Base-by-base conservation (phyloP, 2,888 invertebrate genomes). In the Philonicus albiceps region DNA sequence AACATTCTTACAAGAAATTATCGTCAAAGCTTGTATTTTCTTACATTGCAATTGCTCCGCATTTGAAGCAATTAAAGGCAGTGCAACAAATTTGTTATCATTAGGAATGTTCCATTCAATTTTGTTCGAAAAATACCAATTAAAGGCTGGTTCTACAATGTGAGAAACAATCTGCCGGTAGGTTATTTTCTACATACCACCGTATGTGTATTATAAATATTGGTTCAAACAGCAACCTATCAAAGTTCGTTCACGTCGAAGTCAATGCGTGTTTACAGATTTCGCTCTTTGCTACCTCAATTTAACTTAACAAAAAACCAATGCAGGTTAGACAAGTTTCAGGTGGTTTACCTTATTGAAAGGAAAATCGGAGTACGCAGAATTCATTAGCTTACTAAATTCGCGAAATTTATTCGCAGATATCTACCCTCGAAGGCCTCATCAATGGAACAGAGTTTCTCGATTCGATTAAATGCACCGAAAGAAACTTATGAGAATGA, bases 361-460 rank as follows among this genome's bases (percentile, higher is more conserved):
- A 76, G 76, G 34, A 40, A 76, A 76, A 76, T 76, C 40, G 19
- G 76, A 34, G 76, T 40, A 37, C 40, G 40, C 64, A 64, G 76
- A 76, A 76, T 76, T 76, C 40, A 76, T 76, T 76, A 76, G 40
- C 40, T 76, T 76, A 76, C 40, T 40, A 64, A 76, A 76, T 19
- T 76, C 37, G 40, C 74, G 16, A 75, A 76, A 76, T 76, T 76
- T 76, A 76, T 76, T n/a, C 40, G 37, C 37, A 37, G 76, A 76
- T 76, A 34, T 40, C 34, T 40, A 43, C 34, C 76, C 37, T 64
- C 22, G 40, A 76, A 37, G 19, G 40, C 76, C 40, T 40, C 40
- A 76, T 76, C 76, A 76, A 76, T 76, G 76, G 76, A 40, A 1
- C 76, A 76, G 40, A 34, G 76, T 76, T 37, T 76, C 19, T 76